phyloP scores from a whole-genome alignment of 2,797 vertebrate species.

The Anniella stebbinsi region DNA sequence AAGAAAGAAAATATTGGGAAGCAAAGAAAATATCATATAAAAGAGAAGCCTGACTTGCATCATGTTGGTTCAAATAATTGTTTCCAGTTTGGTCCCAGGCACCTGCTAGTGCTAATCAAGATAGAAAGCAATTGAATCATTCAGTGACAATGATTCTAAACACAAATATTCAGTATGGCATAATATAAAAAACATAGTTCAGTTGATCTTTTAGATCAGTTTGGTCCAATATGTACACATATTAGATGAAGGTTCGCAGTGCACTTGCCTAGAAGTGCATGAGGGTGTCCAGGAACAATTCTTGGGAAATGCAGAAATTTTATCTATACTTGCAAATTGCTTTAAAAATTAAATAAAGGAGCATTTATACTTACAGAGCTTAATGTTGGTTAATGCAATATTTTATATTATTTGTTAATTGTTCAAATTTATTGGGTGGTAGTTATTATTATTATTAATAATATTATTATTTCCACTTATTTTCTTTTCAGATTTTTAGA shows the following conservation, averaged over 20 bases:
- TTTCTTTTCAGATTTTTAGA: slow-evolving; percentile 2
- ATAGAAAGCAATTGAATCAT: background rate
- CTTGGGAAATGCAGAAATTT: background rate
- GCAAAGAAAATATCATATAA: background rate
- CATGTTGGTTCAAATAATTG: background rate
- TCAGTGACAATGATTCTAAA: background rate
- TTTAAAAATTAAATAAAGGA: background rate
- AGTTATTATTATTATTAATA: background rate
- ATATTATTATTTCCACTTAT: background rate
- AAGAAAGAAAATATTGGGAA: background rate
- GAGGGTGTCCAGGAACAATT: background rate
- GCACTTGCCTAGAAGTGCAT: background rate
- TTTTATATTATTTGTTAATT: background rate
- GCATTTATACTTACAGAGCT: background rate
- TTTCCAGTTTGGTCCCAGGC: background rate
- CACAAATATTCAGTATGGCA: slow-evolving; percentile 41
- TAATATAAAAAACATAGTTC: slow-evolving; percentile 11
- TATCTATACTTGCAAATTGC: background rate
- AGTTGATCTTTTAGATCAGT: slow-evolving; percentile 35
- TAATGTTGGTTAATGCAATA: background rate
- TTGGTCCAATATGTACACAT: background rate
- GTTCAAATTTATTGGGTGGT: background rate
- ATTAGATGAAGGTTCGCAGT: background rate
- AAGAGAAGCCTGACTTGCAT: background rate
- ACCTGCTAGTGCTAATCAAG: background rate